Conservation (phyloP, 2,888 invertebrate genomes). For the Oligia fasciuncula region DNA sequence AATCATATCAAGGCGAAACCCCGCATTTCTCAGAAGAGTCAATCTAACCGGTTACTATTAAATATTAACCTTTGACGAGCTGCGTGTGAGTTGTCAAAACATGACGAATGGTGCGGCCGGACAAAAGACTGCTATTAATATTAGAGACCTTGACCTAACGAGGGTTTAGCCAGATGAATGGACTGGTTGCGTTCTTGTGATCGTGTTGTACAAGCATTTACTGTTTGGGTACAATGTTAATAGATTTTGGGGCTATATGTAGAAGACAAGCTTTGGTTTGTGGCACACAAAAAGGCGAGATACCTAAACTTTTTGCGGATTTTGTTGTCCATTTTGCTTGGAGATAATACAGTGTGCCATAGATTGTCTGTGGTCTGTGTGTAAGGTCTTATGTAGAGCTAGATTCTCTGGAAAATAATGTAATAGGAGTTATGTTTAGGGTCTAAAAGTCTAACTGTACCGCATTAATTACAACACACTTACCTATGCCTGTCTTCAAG, state of each 20-base stretch:
- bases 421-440: background rate
- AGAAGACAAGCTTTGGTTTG: background rate
- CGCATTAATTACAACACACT: too few species aligned
- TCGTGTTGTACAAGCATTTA: constrained; percentile 26
- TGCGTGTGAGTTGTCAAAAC: constrained; percentile 66
- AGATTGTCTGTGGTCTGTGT: background rate
- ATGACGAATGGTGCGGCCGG: constrained; percentile 63
- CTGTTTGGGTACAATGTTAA: constrained; percentile 3
- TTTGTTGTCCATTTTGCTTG: background rate
- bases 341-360: background rate
- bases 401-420: background rate
- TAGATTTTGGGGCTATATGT: background rate
- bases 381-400: background rate
- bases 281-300: background rate
- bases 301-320: background rate
- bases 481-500: background rate
- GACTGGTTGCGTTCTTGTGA: constrained; percentile 37
- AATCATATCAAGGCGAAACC: constrained; percentile 41
- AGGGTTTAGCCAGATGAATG: constrained; percentile 39
- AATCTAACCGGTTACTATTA: constrained; percentile 50
- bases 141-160: constrained; percentile 59
- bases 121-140: constrained; percentile 60
- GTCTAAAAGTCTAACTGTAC: too few species aligned
- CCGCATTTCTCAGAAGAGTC: constrained; percentile 50
- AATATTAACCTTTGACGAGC: constrained; percentile 62